phyloP scores from a whole-genome alignment of 2,888 invertebrate species.

The Serrognathus titanus region DNA sequence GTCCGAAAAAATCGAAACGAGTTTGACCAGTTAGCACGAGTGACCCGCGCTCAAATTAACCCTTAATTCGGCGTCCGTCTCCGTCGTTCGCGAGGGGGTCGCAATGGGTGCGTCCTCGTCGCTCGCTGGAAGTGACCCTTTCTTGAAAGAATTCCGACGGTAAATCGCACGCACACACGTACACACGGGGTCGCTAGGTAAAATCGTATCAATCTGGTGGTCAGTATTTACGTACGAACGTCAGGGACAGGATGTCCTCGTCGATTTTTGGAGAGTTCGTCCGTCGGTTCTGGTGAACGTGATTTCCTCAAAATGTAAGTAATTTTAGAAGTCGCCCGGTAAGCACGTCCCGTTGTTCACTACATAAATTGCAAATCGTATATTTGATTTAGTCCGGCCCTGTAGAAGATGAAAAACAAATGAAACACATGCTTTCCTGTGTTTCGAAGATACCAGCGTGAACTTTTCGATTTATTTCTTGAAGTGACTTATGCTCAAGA shows the following conservation, averaged over 20 bases:
- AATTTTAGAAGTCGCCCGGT: too few species aligned
- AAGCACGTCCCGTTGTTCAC: too few species aligned
- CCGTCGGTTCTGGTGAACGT: too few species aligned
- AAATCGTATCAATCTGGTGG: slow-evolving; percentile 25
- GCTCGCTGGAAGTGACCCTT: slow-evolving; percentile 32
- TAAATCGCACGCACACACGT: slow-evolving; percentile 11
- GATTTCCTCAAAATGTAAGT: too few species aligned
- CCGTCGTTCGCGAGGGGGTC: neutral
- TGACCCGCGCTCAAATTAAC: slow-evolving; percentile 27
- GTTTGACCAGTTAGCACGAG: slow-evolving; percentile 45
- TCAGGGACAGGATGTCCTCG: neutral
- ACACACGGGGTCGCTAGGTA: slow-evolving; percentile 9
- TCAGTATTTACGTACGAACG: slow-evolving; percentile 25
- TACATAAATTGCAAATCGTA: too few species aligned
- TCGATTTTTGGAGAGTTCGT: neutral
- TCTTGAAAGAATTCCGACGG: slow-evolving; percentile 25
- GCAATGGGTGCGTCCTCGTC: neutral
- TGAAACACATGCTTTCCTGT: too few species aligned
- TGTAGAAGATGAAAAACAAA: too few species aligned
- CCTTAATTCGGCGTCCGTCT: slow-evolving; percentile 8
- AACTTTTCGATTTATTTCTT: too few species aligned
- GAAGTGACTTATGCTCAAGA: too few species aligned
- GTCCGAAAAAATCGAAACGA: slow-evolving; percentile 35
- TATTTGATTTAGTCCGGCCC: too few species aligned
- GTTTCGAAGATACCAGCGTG: too few species aligned